Base-by-base conservation (phyloP, 2,113 vertebrate species). In the Sander lucioperca region DNA sequence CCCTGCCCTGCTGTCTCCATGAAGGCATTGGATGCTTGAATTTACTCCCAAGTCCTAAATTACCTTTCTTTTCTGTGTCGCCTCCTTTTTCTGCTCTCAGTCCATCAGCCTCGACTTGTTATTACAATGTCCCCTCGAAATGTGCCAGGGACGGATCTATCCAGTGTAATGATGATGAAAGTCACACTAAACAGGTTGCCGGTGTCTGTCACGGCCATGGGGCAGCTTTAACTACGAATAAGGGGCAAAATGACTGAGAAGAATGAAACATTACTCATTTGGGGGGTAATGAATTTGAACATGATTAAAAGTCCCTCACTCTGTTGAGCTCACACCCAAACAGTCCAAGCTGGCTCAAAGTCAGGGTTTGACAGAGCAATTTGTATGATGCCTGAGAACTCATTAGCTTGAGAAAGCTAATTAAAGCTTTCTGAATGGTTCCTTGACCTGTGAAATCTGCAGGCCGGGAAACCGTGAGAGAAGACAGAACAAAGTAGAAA, bases 331-430 rank as follows among this genome's bases (percentile, higher is more conserved):
- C 86, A 74, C 79, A 83, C 66, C 87, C 83, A 93, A 93, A 94
- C 79, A 92, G 87, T 84, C 76, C 61, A 47, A 77, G 86, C 83
- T 83, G 85, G 80, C 89, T 92, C 69, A 89, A 91, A 94, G 89
- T 92, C 87, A 89, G 82, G 68, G 64, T 91, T 93, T 94, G 92
- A 94, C 94, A 93, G 90, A 92, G 86, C 91, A 94, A 94, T 94
- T 93, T 93, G 88, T 88, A 91, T 91, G 85, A 92, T 79, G 86
- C 84, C 83, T 85, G 72, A 78, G 86, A 91, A 93, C 88, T 91
- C 88, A 92, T 94, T 94, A 91, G 89, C 88, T 88, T 93, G 80
- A 86, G 80, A 93, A 93, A 92, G 89, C 90, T 91, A 93, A 94
- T 93, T 92, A 93, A 93, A 91, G 89, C 88, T 80, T 87, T 89